Evolutionary conservation across 2,113 vertebrate species (phyloP), one percentile per base, ranked within the genome.

Genomic region (Crotophaga sulcirostris): DNA sequence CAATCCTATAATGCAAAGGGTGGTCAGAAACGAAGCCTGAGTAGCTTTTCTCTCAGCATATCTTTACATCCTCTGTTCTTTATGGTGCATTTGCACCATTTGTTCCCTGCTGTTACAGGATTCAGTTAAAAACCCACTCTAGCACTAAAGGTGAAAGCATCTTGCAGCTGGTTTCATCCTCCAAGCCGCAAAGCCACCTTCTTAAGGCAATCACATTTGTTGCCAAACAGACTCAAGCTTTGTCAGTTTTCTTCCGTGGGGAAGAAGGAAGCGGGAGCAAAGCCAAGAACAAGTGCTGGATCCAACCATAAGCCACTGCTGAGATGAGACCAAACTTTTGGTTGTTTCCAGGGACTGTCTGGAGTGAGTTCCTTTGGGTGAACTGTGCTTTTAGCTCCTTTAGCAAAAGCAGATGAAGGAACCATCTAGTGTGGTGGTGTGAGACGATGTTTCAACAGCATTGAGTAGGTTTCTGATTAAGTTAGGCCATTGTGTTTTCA

Each of bases 81-180:
- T 70, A 52, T 0, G 0, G 45, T 23, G 31, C 3, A 0, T 92
- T 94, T 62, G 54, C 44, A 84, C 6, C 0, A 0, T 81, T 29
- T 55, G 56, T 63, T 90, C 77, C 40, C 52, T 60, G 52, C 79
- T 93, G 60, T 55, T 67, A 29, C 25, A 69, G 55, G 55, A 84
- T 84, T 67, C 42, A 34, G 73, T 70, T 47, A 68, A 76, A 92
- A 93, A 38, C 23, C 29, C 3, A 3, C 66, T 75, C 6, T 23
- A 56, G 87, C 40, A 31, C 33, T 67, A 24, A 42, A 93, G 64
- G 79, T 81, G 34, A 69, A 70, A 77, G 31, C 8, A 19, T 77
- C 89, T 68, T 77, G 38, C 76, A 78, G 33, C 38, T 78, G 56
- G 8, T 51, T 87, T 72, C 14, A 6, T 59, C 31, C 47, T 81